Evolutionary conservation across 2,113 vertebrate species (phyloP), one percentile per base, ranked within the genome.

Genomic region (Anser cygnoides): DNA sequence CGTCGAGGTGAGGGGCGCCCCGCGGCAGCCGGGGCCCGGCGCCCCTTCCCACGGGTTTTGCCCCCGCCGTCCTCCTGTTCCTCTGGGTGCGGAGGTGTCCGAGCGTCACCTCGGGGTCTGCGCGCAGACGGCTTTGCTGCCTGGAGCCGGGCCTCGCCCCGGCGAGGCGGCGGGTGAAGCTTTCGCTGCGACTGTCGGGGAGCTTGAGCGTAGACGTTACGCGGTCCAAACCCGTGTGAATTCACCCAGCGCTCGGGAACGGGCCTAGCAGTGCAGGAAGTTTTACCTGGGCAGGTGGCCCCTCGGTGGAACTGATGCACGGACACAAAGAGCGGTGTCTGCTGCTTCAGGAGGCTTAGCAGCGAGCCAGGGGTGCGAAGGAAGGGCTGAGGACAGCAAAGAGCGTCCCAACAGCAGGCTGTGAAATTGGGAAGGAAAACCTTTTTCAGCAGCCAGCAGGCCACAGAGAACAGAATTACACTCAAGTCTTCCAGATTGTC

Each of bases 1-100:
- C 12, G 98, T 99, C 71, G 98, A 99, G 99, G 99, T 99, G 92
- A 98, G 97, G 44, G 86, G 28, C 31, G 28, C 41, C 63, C 3
- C 0, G 29, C 16, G 71, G 9, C 6, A 50, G 62, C 8, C 9
- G 29, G 28, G 55, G 55, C 29, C 31, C 19, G 31, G 33, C 10
- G 55, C 55, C 55, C 13, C 18, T n/a, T 33, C 19, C 31, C 55
- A 11, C 55, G 16, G 43, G 43, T 44, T 44, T 44, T 44, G 16
- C 16, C 43, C 43, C 43, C 43, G 17, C 43, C 17, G 43, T 8
- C 43, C 43, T 44, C 43, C 43, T 7, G 43, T 44, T 44, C 43
- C 43, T 18, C 43, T 17, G 43, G 43, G 43, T 18, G 16, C 43
- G 16, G 7, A 44, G 4, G 43, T 44, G 43, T 7, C 43, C 3